phyloP scores from a whole-genome alignment of 2,888 invertebrate species.

The Selenia dentaria region DNA sequence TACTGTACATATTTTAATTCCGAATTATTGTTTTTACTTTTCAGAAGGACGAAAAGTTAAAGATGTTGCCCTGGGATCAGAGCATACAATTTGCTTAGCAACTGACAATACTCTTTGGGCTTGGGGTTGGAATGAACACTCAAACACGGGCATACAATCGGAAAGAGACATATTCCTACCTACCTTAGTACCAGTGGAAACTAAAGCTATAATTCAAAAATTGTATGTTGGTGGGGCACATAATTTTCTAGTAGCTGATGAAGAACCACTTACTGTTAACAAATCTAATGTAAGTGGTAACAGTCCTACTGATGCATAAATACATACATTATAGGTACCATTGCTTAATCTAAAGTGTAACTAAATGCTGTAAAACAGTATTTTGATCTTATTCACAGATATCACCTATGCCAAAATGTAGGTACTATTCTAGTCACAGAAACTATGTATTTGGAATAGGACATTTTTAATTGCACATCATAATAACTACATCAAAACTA shows the following conservation, averaged over 20 bases:
- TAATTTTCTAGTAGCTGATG: conserved; percentile 64
- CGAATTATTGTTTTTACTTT: no score
- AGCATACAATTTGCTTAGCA: conserved; percentile 90
- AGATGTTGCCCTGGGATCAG: conserved; percentile 89
- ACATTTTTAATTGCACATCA: no score
- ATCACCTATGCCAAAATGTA: no score
- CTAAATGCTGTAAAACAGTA: no score
- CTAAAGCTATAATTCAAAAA: conserved; percentile 46
- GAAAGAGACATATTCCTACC: conserved; percentile 56
- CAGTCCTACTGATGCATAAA: background rate
- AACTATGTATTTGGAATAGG: no score
- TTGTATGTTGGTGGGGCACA: conserved; percentile 75
- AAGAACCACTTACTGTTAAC: conserved; percentile 17
- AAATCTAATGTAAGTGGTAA: conserved; percentile 3
- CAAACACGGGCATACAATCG: conserved; percentile 89
- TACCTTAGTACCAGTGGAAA: conserved; percentile 55
- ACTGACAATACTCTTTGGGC: conserved; percentile 87
- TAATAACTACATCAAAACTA: no score
- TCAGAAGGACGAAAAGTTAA: conserved; percentile 73
- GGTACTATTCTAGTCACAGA: no score
- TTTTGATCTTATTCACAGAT: no score
- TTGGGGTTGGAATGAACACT: conserved; percentile 97
- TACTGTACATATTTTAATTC: no score
- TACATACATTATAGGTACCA: no score
- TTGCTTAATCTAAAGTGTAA: no score